A percentile compares a stretch with the other conserved stretches of the same genome.
Conservation (phyloP, 2,888 invertebrate species). For the Aelia acuminata region DNA sequence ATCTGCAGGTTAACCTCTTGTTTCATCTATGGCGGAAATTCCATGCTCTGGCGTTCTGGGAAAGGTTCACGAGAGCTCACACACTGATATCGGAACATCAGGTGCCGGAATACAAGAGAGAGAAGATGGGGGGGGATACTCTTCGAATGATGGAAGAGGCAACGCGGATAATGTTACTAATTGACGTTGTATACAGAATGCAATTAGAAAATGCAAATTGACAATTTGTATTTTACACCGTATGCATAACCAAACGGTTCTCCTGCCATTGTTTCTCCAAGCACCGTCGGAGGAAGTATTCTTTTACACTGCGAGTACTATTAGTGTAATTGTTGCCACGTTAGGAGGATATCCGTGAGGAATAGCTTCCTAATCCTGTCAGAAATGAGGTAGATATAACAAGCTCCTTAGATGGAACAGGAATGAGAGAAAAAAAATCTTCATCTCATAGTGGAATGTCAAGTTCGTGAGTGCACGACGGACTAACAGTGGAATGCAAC, state of each 20-base stretch:
- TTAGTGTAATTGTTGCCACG: background rate
- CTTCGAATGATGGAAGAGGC: slow-evolving; percentile 2
- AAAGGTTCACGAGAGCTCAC: slow-evolving; percentile 26
- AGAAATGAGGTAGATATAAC: background rate
- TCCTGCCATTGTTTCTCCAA: background rate
- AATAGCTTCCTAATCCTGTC: slow-evolving; percentile 2
- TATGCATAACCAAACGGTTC: slow-evolving; percentile 31
- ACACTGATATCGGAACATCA: background rate
- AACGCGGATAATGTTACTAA: background rate
- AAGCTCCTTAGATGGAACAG: background rate
- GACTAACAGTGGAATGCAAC: background rate
- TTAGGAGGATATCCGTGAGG: background rate
- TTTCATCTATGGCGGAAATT: background rate
- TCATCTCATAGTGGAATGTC: background rate
- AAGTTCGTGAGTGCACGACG: background rate
- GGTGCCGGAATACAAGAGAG: slow-evolving; percentile 4
- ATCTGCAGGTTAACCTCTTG: background rate
- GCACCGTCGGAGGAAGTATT: background rate
- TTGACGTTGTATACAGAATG: slow-evolving; percentile 42
- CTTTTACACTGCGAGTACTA: background rate
- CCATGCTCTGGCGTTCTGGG: slow-evolving; percentile 2
- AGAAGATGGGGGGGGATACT: background rate
- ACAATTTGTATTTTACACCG: slow-evolving; percentile 44
- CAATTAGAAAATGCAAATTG: slow-evolving; percentile 46
- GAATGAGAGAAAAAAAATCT: background rate